Percentiles rank a stretch among this genome's conserved stretches.
These are phyloP conservation scores for Melanotus villosus DNA, from an alignment of 2,888 invertebrate species.

Conservation along the genomic window DNA sequence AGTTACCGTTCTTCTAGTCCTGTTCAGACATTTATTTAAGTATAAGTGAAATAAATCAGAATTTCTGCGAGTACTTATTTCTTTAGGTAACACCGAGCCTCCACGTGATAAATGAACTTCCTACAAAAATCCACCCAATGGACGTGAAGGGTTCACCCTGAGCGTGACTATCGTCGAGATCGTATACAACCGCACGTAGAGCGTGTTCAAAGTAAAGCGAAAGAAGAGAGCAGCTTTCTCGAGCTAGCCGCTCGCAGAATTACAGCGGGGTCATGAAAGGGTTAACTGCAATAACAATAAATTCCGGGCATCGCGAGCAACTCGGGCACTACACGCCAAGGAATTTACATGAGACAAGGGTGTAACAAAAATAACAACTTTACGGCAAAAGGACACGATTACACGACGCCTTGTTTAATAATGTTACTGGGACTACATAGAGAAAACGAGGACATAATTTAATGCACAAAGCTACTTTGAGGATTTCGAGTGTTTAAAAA, in stretches of 20 bases:
- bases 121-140: constrained; percentile 41
- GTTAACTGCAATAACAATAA: constrained; percentile 59
- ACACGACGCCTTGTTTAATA: constrained; percentile 35
- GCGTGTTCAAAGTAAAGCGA: constrained; percentile 41
- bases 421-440: constrained; percentile 17
- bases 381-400: constrained; percentile 43
- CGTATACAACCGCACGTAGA: constrained; percentile 40
- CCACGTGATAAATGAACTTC: constrained; percentile 40
- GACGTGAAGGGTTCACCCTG: constrained; percentile 45
- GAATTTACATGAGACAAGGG: constrained; percentile 56
- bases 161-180: constrained; percentile 53
- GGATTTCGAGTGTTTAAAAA: constrained; percentile 7
- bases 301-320: constrained; percentile 54
- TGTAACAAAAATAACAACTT: constrained; percentile 54
- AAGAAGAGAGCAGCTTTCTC: constrained; percentile 49
- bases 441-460: constrained; percentile 19
- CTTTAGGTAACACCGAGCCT: constrained; percentile 8
- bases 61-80: constrained; percentile 26
- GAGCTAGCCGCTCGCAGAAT: constrained; percentile 52
- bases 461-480: constrained; percentile 1
- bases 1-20: background rate
- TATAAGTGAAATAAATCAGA: constrained; percentile 22
- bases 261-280: constrained; percentile 57
- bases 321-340: constrained; percentile 52
- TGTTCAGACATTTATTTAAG: constrained; percentile 22